Conservation (phyloP, 2,888 invertebrate species). For the Lycia hirtaria region DNA sequence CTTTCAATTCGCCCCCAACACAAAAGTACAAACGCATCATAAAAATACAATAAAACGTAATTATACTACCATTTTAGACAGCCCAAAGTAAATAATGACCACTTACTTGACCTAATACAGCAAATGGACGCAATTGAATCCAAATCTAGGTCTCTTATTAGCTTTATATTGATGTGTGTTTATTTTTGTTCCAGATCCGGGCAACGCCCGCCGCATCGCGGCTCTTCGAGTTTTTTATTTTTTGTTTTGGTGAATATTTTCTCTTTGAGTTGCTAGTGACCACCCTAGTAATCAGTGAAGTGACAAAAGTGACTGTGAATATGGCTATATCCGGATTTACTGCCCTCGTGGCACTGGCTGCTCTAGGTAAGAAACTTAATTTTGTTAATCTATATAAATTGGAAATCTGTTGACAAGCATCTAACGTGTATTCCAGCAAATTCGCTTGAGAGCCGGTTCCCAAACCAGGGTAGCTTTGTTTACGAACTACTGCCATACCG, state of each 20-base stretch:
- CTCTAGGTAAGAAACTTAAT: slow-evolving; percentile 75
- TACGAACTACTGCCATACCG: no score
- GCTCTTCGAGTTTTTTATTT: slow-evolving; percentile 60
- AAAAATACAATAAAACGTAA: slow-evolving; percentile 17
- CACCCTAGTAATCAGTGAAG: slow-evolving; percentile 73
- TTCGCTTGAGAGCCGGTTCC: no score
- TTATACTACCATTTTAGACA: slow-evolving; percentile 3
- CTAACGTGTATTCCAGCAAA: no score
- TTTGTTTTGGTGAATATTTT: slow-evolving; percentile 55
- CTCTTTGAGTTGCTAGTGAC: slow-evolving; percentile 57
- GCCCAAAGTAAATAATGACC: slow-evolving; percentile 9
- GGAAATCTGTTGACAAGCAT: no score
- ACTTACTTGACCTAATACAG: slow-evolving; percentile 10
- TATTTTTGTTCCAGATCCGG: slow-evolving; percentile 76
- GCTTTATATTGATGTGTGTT: slow-evolving; percentile 22
- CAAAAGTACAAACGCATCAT: slow-evolving; percentile 6
- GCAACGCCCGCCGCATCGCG: slow-evolving; percentile 79
- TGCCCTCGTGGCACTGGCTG: slow-evolving; percentile 77
- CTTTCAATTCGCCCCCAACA: not conserved
- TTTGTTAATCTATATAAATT: slow-evolving; percentile 4
- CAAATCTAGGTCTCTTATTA: slow-evolving; percentile 22
- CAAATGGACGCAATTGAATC: slow-evolving; percentile 20
- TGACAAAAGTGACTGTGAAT: slow-evolving; percentile 67
- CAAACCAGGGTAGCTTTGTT: no score
- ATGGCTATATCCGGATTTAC: slow-evolving; percentile 71